Evolutionary conservation across 2,797 vertebrate species (phyloP).

Genomic region (Sylvia borin): DNA sequence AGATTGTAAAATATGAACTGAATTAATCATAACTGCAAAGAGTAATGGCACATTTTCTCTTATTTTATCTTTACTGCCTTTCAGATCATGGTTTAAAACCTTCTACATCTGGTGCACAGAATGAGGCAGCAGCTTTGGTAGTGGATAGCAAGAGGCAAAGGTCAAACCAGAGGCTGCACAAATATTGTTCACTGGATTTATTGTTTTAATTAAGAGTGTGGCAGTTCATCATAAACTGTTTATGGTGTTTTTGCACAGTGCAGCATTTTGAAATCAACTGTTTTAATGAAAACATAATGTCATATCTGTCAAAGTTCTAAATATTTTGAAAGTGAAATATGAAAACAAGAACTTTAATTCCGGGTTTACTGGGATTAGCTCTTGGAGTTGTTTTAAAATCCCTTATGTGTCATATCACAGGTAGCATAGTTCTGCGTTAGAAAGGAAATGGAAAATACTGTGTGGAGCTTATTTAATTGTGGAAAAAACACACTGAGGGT

Average conservation of each 20-base stretch:
- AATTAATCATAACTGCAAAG: conserved; percentile 88
- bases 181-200: conserved; percentile 89
- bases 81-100: conserved; percentile 84
- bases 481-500: conserved; percentile 57
- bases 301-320: conserved; percentile 89
- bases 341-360: conserved; percentile 86
- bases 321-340: conserved; percentile 89
- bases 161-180: conserved; percentile 85
- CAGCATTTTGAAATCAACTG: conserved; percentile 87
- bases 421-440: conserved; percentile 48
- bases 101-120: conserved; percentile 79
- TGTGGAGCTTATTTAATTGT: conserved; percentile 69
- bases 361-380: conserved; percentile 82
- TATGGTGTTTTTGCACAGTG: conserved; percentile 86
- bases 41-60: conserved; percentile 85
- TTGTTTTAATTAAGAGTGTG: conserved; percentile 92
- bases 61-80: conserved; percentile 88
- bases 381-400: conserved; percentile 81
- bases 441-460: conserved; percentile 41
- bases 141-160: conserved; percentile 85
- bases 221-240: conserved; percentile 93
- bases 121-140: conserved; percentile 78
- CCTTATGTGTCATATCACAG: conserved; percentile 76
- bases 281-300: conserved; percentile 89
- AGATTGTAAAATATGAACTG: conserved; percentile 91